These are phyloP conservation scores for Eulemur coronatus DNA, from an alignment of 2,797 vertebrate species.

Conservation along the genomic window DNA sequence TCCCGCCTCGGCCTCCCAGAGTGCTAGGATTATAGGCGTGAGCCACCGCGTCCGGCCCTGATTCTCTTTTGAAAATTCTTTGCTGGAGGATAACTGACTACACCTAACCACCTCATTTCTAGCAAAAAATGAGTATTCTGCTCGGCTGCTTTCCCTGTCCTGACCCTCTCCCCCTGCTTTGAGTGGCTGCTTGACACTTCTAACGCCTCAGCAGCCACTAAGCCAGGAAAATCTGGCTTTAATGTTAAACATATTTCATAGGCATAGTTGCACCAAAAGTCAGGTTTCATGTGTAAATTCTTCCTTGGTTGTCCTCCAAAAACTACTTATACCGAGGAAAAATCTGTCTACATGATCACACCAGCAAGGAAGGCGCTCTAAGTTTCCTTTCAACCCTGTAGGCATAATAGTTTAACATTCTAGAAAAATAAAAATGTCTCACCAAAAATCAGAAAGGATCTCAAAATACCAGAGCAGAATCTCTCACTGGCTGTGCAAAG, in stretches of 20 bases:
- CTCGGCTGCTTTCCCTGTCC: neutral
- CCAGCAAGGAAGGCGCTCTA: slow-evolving; percentile 43
- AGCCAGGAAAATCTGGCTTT: slow-evolving; percentile 59
- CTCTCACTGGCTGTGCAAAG: slow-evolving; percentile 32
- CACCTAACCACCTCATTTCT: neutral
- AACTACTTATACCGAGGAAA: neutral
- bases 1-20: too few relatives aligned
- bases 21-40: too few relatives aligned
- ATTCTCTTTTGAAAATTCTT: neutral
- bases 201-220: slow-evolving; percentile 19
- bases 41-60: neutral
- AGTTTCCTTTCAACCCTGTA: neutral
- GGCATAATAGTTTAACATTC: neutral
- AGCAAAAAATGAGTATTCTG: neutral
- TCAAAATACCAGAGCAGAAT: slow-evolving; percentile 49
- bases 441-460: neutral
- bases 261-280: neutral
- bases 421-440: slow-evolving; percentile 50
- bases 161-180: neutral
- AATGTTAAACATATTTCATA: slow-evolving; percentile 46
- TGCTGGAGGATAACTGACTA: neutral
- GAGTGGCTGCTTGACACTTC: neutral
- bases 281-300: slow-evolving; percentile 49
- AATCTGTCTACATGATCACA: slow-evolving; percentile 9
- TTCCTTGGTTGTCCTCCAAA: slow-evolving; percentile 57